phyloP scores from a whole-genome alignment of 2,888 invertebrate genomes.

The Campaea margaritaria region DNA sequence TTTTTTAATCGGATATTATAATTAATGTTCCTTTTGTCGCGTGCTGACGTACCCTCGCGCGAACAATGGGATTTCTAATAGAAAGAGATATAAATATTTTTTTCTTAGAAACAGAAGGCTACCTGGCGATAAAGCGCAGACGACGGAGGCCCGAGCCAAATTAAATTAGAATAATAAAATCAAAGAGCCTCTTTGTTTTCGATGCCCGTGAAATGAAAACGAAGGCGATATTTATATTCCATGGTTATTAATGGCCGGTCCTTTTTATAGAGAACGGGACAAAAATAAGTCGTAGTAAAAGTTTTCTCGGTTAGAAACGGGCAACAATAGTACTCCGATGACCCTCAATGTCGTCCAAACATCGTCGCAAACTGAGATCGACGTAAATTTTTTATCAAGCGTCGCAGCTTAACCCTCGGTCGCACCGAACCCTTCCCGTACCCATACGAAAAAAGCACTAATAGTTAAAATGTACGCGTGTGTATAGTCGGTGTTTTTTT shows the following conservation, averaged over 20 bases:
- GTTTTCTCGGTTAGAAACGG: conserved; percentile 39
- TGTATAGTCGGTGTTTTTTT: conserved; percentile 67
- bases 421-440: conserved; percentile 77
- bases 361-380: conserved; percentile 69
- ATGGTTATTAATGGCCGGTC: conserved; percentile 44
- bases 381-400: conserved; percentile 80
- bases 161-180: conserved; percentile 82
- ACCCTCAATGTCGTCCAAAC: conserved; percentile 62
- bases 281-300: conserved; percentile 38
- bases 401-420: conserved; percentile 68
- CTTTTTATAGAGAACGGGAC: conserved; percentile 36
- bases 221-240: conserved; percentile 45
- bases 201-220: conserved; percentile 48
- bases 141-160: conserved; percentile 73
- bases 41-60: conserved; percentile 84
- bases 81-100: conserved; percentile 83
- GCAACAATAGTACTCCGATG: conserved; percentile 58
- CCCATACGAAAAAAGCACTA: conserved; percentile 73
- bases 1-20: conserved; percentile 87
- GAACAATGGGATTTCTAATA: conserved; percentile 84
- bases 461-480: conserved; percentile 82
- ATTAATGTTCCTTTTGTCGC: conserved; percentile 86
- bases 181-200: conserved; percentile 67
- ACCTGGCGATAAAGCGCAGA: conserved; percentile 83
- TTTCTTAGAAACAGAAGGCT: conserved; percentile 81